These are phyloP conservation scores for Apoda limacodes DNA, from an alignment of 2,888 invertebrate species.

Conservation along the genomic window DNA sequence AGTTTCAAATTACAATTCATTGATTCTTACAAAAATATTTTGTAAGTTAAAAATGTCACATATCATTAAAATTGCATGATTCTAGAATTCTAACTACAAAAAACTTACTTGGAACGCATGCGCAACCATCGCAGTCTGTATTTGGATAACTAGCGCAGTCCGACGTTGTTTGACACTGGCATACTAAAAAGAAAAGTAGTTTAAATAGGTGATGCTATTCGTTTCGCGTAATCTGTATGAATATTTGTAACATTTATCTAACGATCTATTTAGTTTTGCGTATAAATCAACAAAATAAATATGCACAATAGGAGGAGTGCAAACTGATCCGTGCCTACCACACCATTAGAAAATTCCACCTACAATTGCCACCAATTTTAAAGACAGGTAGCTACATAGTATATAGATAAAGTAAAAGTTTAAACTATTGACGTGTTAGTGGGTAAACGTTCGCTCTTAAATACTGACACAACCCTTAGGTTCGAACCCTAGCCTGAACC, in stretches of 20 bases:
- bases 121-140: slow-evolving; percentile 77
- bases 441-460: too few relatives aligned
- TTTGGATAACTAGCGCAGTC: slow-evolving; percentile 71
- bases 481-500: too few relatives aligned
- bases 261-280: not conserved
- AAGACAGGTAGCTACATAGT: too few relatives aligned
- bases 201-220: not conserved
- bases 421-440: too few relatives aligned
- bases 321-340: too few relatives aligned
- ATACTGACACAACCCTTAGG: too few relatives aligned
- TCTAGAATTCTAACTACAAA: too few relatives aligned
- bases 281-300: slow-evolving; percentile 6
- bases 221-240: not conserved
- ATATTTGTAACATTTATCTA: not conserved
- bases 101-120: slow-evolving; percentile 74
- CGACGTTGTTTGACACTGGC: slow-evolving; percentile 76
- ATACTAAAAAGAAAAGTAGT: slow-evolving; percentile 55
- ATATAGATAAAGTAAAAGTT: too few relatives aligned
- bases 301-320: not conserved
- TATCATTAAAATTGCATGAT: not conserved
- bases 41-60: slow-evolving; percentile 2
- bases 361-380: too few relatives aligned
- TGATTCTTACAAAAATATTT: not conserved
- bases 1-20: not conserved
- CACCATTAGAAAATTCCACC: too few relatives aligned